Evolutionary conservation across 1,140 invertebrate species (phyloP), one percentile per base, ranked within the genome.

Genomic region (Halesus radiatus): DNA sequence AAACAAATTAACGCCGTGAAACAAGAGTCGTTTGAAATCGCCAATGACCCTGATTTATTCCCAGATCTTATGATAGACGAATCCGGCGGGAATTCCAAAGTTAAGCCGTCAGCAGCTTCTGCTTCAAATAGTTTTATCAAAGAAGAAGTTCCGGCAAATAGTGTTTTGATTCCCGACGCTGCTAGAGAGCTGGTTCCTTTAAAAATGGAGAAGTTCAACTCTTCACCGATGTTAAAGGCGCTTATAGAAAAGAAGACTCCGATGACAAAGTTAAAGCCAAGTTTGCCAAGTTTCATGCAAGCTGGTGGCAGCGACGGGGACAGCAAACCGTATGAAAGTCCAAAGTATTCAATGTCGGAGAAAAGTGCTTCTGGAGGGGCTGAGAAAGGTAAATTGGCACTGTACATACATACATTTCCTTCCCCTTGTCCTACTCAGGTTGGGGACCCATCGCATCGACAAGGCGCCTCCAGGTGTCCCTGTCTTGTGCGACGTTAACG

Each of bases 151-250:
- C 8, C 5, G 37, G 8, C 37, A 45, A 45, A 45, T 45, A 10
- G 37, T 13, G 37, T 8, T 13, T 45, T 45, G 10, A 45, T 45
- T 45, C 7, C 37, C 13, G 10, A 45, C 8, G 37, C 37, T 13
- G 37, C 37, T 18, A 73, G 32, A 66, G 62, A 66, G 62, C 26
- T 73, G 70, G 53, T 62, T 53, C 16, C n/a, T 10, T 22, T 72
- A 20, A 72, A 72, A 20, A 13, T 20, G 32, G 68, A 60, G 1
- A 73, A 60, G 32, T 20, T 56, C 1, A 79, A 64, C 22, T 53
- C 18, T 29, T 76, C 56, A 7, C 72, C 79, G 5, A 80, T 76
- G 74, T 37, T 76, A 29, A 80, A 70, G 16, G 72, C 79, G 7
- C 45, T 66, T 7, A 32, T 58, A 26, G 84, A 7, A 26, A 56